Base-by-base conservation (phyloP, 2,888 invertebrate species). In the Eilema depressum region DNA sequence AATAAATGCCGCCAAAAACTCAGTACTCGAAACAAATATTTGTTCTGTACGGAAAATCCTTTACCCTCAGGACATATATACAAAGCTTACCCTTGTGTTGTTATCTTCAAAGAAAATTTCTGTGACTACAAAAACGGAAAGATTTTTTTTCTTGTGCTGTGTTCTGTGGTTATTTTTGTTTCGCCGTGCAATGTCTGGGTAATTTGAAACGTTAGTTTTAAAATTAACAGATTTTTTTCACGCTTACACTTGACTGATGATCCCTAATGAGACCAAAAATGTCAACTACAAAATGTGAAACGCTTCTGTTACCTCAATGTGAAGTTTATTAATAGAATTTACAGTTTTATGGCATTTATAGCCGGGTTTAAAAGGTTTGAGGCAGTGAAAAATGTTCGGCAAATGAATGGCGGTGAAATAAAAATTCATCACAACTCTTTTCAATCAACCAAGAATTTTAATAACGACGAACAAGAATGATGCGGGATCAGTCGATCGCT, bases 1-100 rank as follows among this genome's bases (percentile, higher is more conserved):
- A 68, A 63, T 56, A 68, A 63, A 63, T 33, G 23, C 14, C 20
- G n/a, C 33, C 57, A 63, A 68, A 63, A 68, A 41, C 41, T 23
- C 41, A 30, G 53, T 59, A 10, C 25, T n/a, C n/a, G 33, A 23
- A 33, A 33, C 64, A 64, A 69, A 60, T 69, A 60, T 65, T 64
- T 69, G 60, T 65, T 64, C 14, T 53, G 30, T 33, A 37, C 41
- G 7, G 17, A 25, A 57, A 56, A 68, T 68, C 63, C 69, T 41
- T 57, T 57, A 47, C 37, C 37, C 56, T 63, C 17, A 59, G 69
- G 63, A 41, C 56, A 57, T 64, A 57, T 63, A 47, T 47, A 63
- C 37, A 25, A 30, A 47, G 41, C 41, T 57, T 25, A 59, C 25
- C 33, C 17, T 26, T 53, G 26, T 59, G 47, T 30, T 69, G 17